These are phyloP conservation scores for Excalfactoria chinensis DNA, from an alignment of 2,113 vertebrate species.

Conservation along the genomic window DNA sequence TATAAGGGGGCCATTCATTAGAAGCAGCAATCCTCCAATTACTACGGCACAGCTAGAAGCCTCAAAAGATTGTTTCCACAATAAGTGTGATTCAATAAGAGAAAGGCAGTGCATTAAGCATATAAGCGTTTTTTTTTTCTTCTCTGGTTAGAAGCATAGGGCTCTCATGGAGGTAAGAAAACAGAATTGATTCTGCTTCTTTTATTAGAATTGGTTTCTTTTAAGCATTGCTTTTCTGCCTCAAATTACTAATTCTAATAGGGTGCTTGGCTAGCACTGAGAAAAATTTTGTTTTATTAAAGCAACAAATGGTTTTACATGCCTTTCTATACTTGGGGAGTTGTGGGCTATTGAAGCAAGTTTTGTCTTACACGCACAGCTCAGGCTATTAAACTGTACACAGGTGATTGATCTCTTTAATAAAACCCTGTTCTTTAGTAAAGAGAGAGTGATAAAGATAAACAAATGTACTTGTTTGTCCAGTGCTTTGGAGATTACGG, in stretches of 20 bases:
- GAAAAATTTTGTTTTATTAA: constrained; percentile 66
- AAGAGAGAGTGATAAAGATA: constrained; percentile 81
- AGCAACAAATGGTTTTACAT: constrained; percentile 62
- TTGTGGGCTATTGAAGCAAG: constrained; percentile 63
- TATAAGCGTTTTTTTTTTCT: constrained; percentile 24
- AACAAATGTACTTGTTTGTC: constrained; percentile 83
- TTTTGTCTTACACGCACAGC: constrained; percentile 49
- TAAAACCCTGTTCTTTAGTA: constrained; percentile 81
- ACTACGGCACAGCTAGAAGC: constrained; percentile 11
- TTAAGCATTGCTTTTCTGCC: constrained; percentile 50
- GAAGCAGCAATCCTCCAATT: constrained; percentile 4
- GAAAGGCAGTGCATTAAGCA: constrained; percentile 8
- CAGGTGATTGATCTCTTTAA: constrained; percentile 87
- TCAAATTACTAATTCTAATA: constrained; percentile 61
- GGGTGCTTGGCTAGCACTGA: constrained; percentile 26
- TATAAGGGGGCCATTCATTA: constrained; percentile 8
- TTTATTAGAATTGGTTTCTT: constrained; percentile 43
- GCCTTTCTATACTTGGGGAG: constrained; percentile 62
- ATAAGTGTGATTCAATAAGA: constrained; percentile 24
- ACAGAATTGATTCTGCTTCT: constrained; percentile 55
- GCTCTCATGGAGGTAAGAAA: constrained; percentile 59
- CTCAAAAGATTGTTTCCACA: constrained; percentile 38
- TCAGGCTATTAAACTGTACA: constrained; percentile 78
- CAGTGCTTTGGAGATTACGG: constrained; percentile 77
- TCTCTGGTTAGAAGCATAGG: constrained; percentile 40